These are phyloP conservation scores for Cottoperca gobio DNA, from an alignment of 2,797 vertebrate species.

Conservation along the genomic window DNA sequence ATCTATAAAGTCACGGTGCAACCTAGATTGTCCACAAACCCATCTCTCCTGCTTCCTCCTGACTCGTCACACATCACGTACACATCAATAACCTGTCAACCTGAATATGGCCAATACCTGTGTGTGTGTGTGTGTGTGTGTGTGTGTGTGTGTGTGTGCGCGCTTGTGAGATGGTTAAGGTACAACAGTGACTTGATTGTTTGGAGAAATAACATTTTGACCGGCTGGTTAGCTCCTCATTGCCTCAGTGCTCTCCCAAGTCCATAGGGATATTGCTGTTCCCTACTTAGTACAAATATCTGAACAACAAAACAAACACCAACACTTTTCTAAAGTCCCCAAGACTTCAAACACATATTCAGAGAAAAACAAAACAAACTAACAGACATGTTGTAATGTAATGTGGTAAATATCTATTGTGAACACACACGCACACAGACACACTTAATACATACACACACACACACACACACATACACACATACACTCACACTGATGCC, in stretches of 20 bases:
- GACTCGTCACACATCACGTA: constrained; percentile 33
- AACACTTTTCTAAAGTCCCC: constrained; percentile 47
- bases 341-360: constrained; percentile 52
- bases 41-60: constrained; percentile 18
- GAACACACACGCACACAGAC: constrained; percentile 31
- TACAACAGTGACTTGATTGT: constrained; percentile 74
- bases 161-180: constrained; percentile 55
- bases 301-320: constrained; percentile 58
- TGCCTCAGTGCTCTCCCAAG: constrained; percentile 65
- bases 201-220: constrained; percentile 57
- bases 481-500: constrained; percentile 50
- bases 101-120: constrained; percentile 33
- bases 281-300: constrained; percentile 56
- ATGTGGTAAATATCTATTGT: constrained; percentile 59
- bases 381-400: constrained; percentile 35
- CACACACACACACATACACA: constrained; percentile 6
- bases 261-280: constrained; percentile 35
- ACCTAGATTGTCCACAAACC: constrained; percentile 5
- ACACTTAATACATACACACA: background rate
- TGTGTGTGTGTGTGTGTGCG: constrained; percentile 7
- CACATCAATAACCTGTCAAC: constrained; percentile 23
- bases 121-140: background rate
- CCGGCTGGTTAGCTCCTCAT: constrained; percentile 57
- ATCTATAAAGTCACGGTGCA: constrained; percentile 9
- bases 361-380: constrained; percentile 31